These are phyloP conservation scores for Miltochrista miniata DNA, from an alignment of 2,888 invertebrate genomes.

Conservation along the genomic window DNA sequence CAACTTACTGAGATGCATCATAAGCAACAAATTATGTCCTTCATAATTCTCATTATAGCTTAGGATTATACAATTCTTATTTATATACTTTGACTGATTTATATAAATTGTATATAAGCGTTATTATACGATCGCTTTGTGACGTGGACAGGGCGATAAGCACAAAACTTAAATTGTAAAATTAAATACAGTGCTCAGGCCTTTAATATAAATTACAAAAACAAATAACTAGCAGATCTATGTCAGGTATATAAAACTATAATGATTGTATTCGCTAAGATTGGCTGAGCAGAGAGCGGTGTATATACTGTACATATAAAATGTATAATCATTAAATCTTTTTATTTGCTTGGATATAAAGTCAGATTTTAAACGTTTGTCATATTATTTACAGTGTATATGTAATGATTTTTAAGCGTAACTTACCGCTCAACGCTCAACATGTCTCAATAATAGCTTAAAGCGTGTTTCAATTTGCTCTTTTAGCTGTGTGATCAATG, in stretches of 20 bases:
- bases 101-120: conserved; percentile 18
- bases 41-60: conserved; percentile 12
- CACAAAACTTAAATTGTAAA: conserved; percentile 33
- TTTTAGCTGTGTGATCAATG: conserved; percentile 42
- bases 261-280: conserved; percentile 10
- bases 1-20: conserved; percentile 69
- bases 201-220: conserved; percentile 32
- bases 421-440: background rate
- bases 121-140: conserved; percentile 41
- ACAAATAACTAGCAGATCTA: conserved; percentile 79
- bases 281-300: background rate
- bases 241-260: conserved; percentile 26
- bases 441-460: conserved; percentile 6
- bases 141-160: conserved; percentile 39
- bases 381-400: background rate
- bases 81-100: conserved; percentile 22
- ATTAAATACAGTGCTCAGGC: conserved; percentile 33
- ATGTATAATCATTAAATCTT: no score
- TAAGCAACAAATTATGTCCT: conserved; percentile 50
- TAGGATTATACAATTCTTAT: conserved; percentile 15
- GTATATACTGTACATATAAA: background rate
- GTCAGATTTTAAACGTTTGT: background rate
- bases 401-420: background rate
- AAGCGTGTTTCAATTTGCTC: conserved; percentile 46
- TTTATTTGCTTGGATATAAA: no score